Percentiles rank a stretch among this genome's conserved stretches.
These are phyloP conservation scores for Spodoptera exigua DNA, from an alignment of 2,888 invertebrate genomes.

Conservation along the genomic window DNA sequence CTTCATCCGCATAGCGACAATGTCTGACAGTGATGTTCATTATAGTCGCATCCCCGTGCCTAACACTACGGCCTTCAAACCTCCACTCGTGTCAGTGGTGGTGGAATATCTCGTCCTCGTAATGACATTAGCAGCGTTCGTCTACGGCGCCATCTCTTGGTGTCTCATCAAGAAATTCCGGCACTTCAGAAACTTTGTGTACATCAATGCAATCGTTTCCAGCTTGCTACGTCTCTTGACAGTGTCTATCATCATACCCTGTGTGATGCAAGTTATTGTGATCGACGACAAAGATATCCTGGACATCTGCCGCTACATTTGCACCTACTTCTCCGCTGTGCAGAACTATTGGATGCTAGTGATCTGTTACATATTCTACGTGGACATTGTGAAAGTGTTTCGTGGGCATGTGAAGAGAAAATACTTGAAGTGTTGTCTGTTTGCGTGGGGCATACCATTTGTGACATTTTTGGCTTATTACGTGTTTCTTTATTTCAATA, in stretches of 20 bases:
- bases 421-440: slow-evolving; percentile 22
- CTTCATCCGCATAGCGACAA: slow-evolving; percentile 13
- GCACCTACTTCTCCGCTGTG: slow-evolving; percentile 7
- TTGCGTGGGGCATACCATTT: slow-evolving; percentile 45
- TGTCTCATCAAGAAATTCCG: slow-evolving; percentile 36
- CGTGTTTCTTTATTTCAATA: slow-evolving; percentile 27
- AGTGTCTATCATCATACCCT: slow-evolving; percentile 32
- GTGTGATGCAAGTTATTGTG: slow-evolving; percentile 31
- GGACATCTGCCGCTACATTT: not conserved
- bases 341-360: slow-evolving; percentile 19
- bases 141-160: slow-evolving; percentile 35
- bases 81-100: slow-evolving; percentile 25
- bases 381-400: slow-evolving; percentile 25
- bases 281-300: not conserved
- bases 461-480: slow-evolving; percentile 30
- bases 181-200: slow-evolving; percentile 39
- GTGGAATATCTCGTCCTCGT: slow-evolving; percentile 34
- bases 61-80: slow-evolving; percentile 36
- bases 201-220: slow-evolving; percentile 27
- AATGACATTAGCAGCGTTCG: slow-evolving; percentile 30
- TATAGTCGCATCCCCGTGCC: slow-evolving; percentile 35
- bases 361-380: slow-evolving; percentile 18
- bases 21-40: slow-evolving; percentile 41
- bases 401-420: not conserved
- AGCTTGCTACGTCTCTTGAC: slow-evolving; percentile 30